phyloP scores from a whole-genome alignment of 2,797 vertebrate genomes.

The Propithecus perrieri region DNA sequence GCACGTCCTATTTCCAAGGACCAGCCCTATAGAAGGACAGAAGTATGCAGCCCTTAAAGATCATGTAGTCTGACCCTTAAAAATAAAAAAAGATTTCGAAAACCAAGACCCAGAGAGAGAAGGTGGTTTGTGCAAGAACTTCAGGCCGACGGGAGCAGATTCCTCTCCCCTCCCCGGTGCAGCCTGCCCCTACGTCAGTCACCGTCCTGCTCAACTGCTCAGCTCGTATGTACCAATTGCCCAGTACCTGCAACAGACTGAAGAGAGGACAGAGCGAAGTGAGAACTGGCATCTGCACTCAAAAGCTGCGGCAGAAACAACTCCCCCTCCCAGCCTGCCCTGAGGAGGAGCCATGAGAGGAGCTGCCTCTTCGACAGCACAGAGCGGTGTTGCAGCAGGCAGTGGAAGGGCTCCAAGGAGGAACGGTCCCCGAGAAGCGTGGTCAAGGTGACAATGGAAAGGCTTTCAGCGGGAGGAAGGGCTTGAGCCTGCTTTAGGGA shows the following conservation, averaged over 20 bases:
- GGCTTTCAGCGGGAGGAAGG: not conserved
- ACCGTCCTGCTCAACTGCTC: not conserved
- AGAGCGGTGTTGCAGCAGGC: not conserved
- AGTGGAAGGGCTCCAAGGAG: fast-evolving
- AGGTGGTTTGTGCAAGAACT: not conserved
- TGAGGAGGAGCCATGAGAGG: not conserved
- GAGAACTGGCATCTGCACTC: not conserved
- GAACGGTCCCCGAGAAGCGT: too few relatives aligned
- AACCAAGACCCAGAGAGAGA: not conserved
- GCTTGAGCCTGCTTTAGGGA: not conserved
- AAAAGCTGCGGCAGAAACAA: not conserved
- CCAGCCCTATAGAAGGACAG: not conserved
- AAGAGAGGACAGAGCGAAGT: too few relatives aligned
- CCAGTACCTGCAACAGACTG: not conserved
- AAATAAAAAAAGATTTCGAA: not conserved
- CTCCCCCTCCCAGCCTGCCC: too few relatives aligned
- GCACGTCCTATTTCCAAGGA: not conserved
- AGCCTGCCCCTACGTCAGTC: fast-evolving
- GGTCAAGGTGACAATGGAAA: too few relatives aligned
- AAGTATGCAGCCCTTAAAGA: not conserved
- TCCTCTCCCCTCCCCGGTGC: fast-evolving
- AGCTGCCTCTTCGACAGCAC: fast-evolving
- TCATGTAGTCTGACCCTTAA: not conserved
- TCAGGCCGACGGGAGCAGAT: fast-evolving
- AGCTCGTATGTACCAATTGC: fast-evolving